phyloP scores from a whole-genome alignment of 2,888 invertebrate species.

The Dicyrtoma fusca region DNA sequence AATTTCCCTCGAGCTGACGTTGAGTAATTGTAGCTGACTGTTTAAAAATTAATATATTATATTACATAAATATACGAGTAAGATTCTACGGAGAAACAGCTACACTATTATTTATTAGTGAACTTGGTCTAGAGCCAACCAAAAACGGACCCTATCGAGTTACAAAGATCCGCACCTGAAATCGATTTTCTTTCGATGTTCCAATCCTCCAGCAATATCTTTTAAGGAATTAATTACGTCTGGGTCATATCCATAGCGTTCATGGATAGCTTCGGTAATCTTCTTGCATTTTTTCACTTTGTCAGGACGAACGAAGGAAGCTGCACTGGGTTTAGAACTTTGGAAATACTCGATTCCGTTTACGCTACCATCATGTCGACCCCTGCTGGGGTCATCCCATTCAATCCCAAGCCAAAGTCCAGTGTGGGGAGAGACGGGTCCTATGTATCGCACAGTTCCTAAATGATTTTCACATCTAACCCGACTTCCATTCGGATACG shows the following conservation, averaged over 20 bases:
- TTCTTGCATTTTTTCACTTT: conserved; percentile 76
- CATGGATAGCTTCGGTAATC: conserved; percentile 73
- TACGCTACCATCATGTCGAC: conserved; percentile 89
- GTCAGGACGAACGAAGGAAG: conserved; percentile 83
- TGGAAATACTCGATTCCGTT: conserved; percentile 81
- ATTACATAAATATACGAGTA: neutral
- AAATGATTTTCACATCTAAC: conserved; percentile 62
- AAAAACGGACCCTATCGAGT: neutral
- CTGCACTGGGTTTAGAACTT: conserved; percentile 69
- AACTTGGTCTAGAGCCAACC: too few species aligned
- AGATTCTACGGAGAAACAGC: neutral
- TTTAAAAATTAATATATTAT: too few species aligned
- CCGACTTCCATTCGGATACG: conserved; percentile 60
- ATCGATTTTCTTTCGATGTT: conserved; percentile 60
- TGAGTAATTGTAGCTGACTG: conserved; percentile 43
- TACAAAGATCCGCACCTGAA: conserved; percentile 57
- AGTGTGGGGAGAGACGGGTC: conserved; percentile 69
- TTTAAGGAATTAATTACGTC: conserved; percentile 40
- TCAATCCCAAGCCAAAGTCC: conserved; percentile 90
- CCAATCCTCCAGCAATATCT: conserved; percentile 66
- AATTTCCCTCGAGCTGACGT: conserved; percentile 44
- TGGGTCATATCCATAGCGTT: conserved; percentile 67
- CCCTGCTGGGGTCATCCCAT: conserved; percentile 87
- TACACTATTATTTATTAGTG: neutral
- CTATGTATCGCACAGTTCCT: conserved; percentile 76